Evolutionary conservation across 2,888 invertebrate genomes (phyloP).

Genomic region (Lagria hirta): DNA sequence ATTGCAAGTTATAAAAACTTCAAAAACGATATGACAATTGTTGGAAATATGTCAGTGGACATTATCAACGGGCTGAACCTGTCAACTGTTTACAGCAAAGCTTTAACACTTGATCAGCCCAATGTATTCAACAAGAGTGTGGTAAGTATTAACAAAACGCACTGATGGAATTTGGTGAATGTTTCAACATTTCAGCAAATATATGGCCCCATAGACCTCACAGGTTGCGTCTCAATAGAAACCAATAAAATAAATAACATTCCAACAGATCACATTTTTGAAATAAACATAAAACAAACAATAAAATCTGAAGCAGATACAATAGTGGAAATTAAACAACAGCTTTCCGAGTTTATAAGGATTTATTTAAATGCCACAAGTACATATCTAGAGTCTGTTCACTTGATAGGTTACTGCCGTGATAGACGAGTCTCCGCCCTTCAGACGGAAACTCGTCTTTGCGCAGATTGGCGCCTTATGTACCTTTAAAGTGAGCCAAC

Average conservation of each 20-base stretch:
- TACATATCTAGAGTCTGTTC: no score
- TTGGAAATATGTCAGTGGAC: conserved; percentile 37
- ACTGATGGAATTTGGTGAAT: no score
- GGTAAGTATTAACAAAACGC: conserved; percentile 30
- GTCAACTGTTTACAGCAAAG: conserved; percentile 34
- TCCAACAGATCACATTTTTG: conserved; percentile 37
- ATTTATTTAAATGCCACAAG: conserved; percentile 24
- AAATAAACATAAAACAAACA: conserved; percentile 35
- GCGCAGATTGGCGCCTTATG: no score
- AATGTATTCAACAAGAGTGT: no score
- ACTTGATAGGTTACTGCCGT: no score
- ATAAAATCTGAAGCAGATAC: conserved; percentile 35
- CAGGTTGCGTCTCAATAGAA: no score
- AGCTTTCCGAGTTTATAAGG: conserved; percentile 35
- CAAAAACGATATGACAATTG: conserved; percentile 34
- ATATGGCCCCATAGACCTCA: no score
- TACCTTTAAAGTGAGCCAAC: conserved; percentile 7
- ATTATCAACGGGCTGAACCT: conserved; percentile 39
- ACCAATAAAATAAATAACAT: conserved; percentile 45
- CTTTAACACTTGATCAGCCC: conserved; percentile 30
- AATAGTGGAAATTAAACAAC: conserved; percentile 36
- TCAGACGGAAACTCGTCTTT: no score
- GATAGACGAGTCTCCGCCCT: no score
- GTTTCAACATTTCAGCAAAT: no score
- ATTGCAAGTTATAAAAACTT: conserved; percentile 45